A percentile compares a stretch with the other conserved stretches of the same genome.
Evolutionary conservation across 2,888 invertebrate genomes (phyloP).

Genomic region (Argyra leucocephala): DNA sequence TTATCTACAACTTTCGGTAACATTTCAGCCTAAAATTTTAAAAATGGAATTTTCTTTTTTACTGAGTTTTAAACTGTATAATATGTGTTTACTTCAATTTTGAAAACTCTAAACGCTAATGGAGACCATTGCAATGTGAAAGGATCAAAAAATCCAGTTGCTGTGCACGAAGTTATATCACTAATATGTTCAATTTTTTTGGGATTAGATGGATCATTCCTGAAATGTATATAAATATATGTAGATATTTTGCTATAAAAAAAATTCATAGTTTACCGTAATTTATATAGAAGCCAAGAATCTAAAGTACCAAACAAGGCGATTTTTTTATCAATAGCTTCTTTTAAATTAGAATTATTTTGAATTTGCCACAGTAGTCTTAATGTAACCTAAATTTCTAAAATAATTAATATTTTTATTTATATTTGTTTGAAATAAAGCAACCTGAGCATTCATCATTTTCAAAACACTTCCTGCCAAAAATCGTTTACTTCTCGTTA

Average conservation of each 20-base stretch:
- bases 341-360: slow-evolving; percentile 58
- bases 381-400: slow-evolving; percentile 55
- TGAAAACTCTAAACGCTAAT: slow-evolving; percentile 19
- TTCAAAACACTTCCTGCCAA: slow-evolving; percentile 75
- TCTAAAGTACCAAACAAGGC: slow-evolving; percentile 82
- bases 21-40: slow-evolving; percentile 50
- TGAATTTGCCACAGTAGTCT: slow-evolving; percentile 70
- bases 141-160: slow-evolving; percentile 89
- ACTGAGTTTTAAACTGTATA: background rate
- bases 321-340: slow-evolving; percentile 53
- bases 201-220: slow-evolving; percentile 32
- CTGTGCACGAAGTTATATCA: slow-evolving; percentile 84
- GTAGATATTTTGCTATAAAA: background rate
- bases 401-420: slow-evolving; percentile 12
- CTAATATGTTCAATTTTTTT: slow-evolving; percentile 54
- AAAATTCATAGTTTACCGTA: slow-evolving; percentile 44
- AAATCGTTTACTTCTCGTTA: slow-evolving; percentile 72
- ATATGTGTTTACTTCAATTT: slow-evolving; percentile 18
- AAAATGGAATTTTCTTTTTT: background rate
- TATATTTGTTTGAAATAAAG: background rate
- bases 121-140: slow-evolving; percentile 77
- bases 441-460: slow-evolving; percentile 75
- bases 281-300: slow-evolving; percentile 83
- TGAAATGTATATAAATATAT: slow-evolving; percentile 15
- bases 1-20: slow-evolving; percentile 76